Evolutionary conservation across 2,113 vertebrate species (phyloP).

Genomic region (Chaetura pelagica): DNA sequence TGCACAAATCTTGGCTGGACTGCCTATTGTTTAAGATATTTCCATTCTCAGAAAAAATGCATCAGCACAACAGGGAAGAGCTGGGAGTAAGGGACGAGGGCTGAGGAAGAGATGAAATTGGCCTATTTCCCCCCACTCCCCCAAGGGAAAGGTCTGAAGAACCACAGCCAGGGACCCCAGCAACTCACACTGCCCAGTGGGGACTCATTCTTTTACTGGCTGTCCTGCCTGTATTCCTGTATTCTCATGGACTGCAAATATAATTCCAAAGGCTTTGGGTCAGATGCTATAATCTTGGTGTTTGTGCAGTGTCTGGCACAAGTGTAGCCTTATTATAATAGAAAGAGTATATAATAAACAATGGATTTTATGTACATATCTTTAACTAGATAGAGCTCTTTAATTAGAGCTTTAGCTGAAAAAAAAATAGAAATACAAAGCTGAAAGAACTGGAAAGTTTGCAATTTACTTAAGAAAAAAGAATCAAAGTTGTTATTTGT

Average conservation of each 20-base stretch:
- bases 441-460: background rate
- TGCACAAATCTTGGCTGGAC: background rate
- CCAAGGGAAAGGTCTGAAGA: background rate
- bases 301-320: background rate
- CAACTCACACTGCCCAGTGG: rapidly evolving
- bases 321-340: background rate
- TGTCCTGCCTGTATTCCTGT: background rate
- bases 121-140: background rate
- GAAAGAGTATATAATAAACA: background rate
- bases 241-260: rapidly evolving
- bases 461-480: background rate
- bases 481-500: background rate
- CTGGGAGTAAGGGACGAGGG: background rate
- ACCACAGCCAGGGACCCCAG: background rate
- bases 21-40: background rate
- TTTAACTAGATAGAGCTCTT: background rate
- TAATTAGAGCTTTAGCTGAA: background rate
- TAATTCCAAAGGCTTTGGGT: background rate
- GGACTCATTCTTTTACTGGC: background rate
- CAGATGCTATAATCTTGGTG: background rate
- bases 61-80: background rate
- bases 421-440: background rate
- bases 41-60: background rate
- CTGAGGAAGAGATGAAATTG: background rate
- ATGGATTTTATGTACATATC: background rate